Base-by-base conservation (phyloP, 2,888 invertebrate species). In the Eremobia ochroleuca region DNA sequence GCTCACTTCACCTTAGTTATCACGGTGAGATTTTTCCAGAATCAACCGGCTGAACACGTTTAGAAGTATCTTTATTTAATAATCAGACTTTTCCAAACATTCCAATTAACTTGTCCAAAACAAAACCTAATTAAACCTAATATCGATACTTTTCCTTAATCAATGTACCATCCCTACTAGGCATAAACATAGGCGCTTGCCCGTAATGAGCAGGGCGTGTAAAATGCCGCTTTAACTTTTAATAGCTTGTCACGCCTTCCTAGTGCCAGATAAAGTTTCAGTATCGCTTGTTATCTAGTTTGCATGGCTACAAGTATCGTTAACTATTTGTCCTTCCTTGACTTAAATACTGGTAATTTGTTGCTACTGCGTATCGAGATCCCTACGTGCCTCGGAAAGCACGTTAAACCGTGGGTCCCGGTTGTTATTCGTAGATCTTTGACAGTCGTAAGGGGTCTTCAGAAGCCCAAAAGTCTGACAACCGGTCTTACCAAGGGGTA, bases 191-290 rank as follows among this genome's bases (percentile, higher is more conserved):
- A 68, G 65, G 79, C 77, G 77, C 79, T 78, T 78, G 72, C 62
- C 31, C 58, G 72, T 87, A 84, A 87, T 76, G 81, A 82, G 83
- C 52, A 67, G 73, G 85, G 82, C 70, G 88, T 77, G 88, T 79
- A 73, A 79, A 81, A 77, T 72, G 74, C 37, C 75, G 66, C 67
- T 83, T 86, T 74, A 86, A 85, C 69, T 81, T 88, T 86, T 85
- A 82, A 86, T 82, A 78, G 76, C 62, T 67, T 83, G 88, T 86
- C 88, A 85, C 83, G 80, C 86, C 74, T 81, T 73, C 71, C 13
- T 40, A 68, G 64, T 73, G 61, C 18, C 70, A 62, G 82, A 78
- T 82, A 74, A 84, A 70, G 52, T 85, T 79, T 70, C 76, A 65
- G 59, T 43, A 66, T 4, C 43, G 37, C 40, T 75, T 46, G 70